These are phyloP conservation scores for Lampris megalopsis DNA, from an alignment of 2,113 vertebrate genomes.

Conservation along the genomic window DNA sequence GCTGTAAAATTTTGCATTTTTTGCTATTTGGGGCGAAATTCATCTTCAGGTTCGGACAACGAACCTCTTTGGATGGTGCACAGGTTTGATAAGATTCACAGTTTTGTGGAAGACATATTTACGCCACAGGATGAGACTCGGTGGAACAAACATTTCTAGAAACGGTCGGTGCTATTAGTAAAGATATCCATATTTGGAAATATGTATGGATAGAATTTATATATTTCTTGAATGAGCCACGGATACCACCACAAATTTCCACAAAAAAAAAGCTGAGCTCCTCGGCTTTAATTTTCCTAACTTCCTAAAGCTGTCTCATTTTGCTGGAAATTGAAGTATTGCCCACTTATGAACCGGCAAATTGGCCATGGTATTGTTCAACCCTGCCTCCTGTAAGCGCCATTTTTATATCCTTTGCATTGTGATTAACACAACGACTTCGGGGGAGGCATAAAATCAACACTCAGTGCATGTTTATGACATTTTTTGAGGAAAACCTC, in stretches of 20 bases:
- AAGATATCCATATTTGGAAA: conserved; percentile 56
- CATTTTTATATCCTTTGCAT: not conserved
- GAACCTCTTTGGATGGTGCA: conserved; percentile 9
- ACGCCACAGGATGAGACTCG: conserved; percentile 20
- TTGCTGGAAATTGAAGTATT: conserved; percentile 41
- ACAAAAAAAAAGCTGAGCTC: conserved; percentile 8
- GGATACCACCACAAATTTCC: conserved; percentile 46
- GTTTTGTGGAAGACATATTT: conserved; percentile 21
- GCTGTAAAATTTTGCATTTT: conserved; percentile 34
- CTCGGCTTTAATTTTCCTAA: conserved; percentile 34
- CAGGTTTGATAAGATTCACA: conserved; percentile 16
- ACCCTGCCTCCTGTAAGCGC: not conserved
- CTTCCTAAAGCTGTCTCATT: conserved; percentile 40
- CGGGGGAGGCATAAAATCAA: not conserved
- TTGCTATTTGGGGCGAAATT: conserved; percentile 3
- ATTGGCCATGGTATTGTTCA: not conserved
- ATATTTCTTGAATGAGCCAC: conserved; percentile 46
- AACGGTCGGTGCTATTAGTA: conserved; percentile 52
- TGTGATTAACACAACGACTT: not conserved
- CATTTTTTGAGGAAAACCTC: not conserved
- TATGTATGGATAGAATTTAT: conserved; percentile 54
- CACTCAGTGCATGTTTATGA: not conserved
- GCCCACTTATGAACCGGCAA: conserved; percentile 19
- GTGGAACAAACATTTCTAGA: conserved; percentile 14
- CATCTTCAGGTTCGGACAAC: conserved; percentile 9